Base-by-base conservation (phyloP, 1,140 invertebrate species). In the Caenorhabditis tropicalis region DNA sequence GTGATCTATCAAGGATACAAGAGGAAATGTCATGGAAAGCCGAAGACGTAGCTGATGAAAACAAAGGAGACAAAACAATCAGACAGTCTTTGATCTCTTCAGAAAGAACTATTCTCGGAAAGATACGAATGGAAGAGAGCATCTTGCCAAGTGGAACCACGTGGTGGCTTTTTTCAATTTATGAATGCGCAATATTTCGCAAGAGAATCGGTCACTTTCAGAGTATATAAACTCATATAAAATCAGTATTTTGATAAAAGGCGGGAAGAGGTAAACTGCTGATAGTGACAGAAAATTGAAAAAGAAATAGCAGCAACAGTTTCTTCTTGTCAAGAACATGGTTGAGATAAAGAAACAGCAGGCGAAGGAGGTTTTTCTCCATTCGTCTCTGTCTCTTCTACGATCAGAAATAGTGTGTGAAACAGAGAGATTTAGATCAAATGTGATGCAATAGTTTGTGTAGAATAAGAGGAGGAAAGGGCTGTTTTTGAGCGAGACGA, bases 401-500 rank as follows among this genome's bases (percentile, higher is more conserved):
- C 6, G 29, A 24, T 36, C 16, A 39, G n/a, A 74, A 12, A 24
- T 43, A 74, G 65, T 43, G n/a, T 24, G n/a, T 10, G 3, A 21
- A 24, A 15, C 10, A n/a, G 29, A 46, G 65, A 74, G 65, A 74
- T 36, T 27, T 24, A 39, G 65, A 43, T 74, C 65, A 74, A 74
- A 74, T 74, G 65, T 74, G 65, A 74, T 74, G 65, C 65, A 74
- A 74, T 74, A 74, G 65, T 74, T 74, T 74, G 19, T 58, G 53
- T 39, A 2, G 65, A 46, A 12, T 21, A 27, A n/a, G 21, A 21
- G 49, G 19, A 19, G 65, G 31, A 12, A 46, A 74, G 33, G 65
- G 65, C n/a, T 74, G 65, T 24, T 65, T 65, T 43, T 24, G 53
- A 58, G 21, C 58, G 58, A 65, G 58, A 65, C 29, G 58, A 36